phyloP scores from a whole-genome alignment of 2,888 invertebrate genomes.

The Spatulosminthurus flaviceps region DNA sequence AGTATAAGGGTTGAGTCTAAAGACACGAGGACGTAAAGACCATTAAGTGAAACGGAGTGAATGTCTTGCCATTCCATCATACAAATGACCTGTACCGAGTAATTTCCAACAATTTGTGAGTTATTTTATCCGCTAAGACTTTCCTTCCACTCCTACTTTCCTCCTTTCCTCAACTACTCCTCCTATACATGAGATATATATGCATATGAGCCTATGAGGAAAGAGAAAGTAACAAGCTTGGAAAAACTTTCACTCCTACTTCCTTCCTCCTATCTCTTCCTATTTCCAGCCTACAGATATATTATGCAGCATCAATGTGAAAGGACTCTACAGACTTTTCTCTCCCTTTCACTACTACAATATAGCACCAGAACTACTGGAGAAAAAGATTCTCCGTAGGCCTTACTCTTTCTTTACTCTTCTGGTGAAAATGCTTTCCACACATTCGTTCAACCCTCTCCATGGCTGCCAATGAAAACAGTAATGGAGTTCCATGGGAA shows the following conservation, averaged over 20 bases:
- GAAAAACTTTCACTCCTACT: no score
- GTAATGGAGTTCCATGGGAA: slow-evolving; percentile 2
- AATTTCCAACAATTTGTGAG: slow-evolving; percentile 42
- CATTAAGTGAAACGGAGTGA: slow-evolving; percentile 1
- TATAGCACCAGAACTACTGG: no score
- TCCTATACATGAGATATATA: no score
- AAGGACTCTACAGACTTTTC: no score
- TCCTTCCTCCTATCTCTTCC: no score
- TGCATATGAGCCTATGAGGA: no score
- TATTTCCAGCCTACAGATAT: no score
- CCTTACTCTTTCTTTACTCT: no score
- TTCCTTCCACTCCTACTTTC: not conserved
- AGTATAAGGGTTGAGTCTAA: not conserved
- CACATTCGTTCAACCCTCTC: not conserved
- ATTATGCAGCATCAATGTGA: no score
- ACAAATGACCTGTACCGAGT: slow-evolving; percentile 33
- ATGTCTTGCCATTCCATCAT: slow-evolving; percentile 27
- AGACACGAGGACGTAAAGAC: slow-evolving; percentile 5
- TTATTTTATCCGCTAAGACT: slow-evolving; percentile 24
- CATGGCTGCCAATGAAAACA: slow-evolving; percentile 13
- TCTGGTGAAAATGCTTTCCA: not conserved
- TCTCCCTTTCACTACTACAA: not conserved
- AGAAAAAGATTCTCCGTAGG: no score
- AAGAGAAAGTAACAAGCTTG: no score
- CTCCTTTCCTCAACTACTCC: no score